Conservation (phyloP, 2,113 vertebrate genomes). For the Promerops cafer region DNA sequence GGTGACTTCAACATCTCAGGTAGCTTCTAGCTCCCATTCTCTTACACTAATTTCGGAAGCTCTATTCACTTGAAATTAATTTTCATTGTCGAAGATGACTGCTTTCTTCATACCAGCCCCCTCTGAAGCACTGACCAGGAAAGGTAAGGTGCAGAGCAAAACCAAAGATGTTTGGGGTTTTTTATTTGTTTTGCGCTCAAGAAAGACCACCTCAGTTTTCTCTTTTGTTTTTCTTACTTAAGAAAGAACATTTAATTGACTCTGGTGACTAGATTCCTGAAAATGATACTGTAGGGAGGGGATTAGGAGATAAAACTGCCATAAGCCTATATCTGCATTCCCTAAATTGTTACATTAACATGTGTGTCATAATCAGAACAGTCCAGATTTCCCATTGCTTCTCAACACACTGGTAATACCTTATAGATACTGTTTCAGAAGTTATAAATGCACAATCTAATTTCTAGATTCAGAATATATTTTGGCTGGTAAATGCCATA, state of each 20-base stretch:
- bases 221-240: background rate
- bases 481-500: background rate
- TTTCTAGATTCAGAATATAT: background rate
- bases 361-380: background rate
- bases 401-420: background rate
- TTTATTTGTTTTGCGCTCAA: background rate
- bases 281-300: background rate
- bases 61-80: background rate
- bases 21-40: background rate
- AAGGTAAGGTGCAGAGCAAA: background rate
- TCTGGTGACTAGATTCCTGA: background rate
- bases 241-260: background rate
- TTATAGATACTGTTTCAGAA: background rate
- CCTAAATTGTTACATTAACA: background rate
- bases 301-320: background rate
- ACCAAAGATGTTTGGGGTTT: accelerated
- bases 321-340: background rate
- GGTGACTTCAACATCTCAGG: background rate
- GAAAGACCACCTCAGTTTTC: background rate
- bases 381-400: background rate
- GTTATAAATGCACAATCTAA: background rate
- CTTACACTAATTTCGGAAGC: background rate
- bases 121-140: background rate
- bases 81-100: background rate
- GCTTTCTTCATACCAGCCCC: background rate